These are phyloP conservation scores for Indicator maculatus DNA, from an alignment of 2,113 vertebrate species.

Conservation along the genomic window DNA sequence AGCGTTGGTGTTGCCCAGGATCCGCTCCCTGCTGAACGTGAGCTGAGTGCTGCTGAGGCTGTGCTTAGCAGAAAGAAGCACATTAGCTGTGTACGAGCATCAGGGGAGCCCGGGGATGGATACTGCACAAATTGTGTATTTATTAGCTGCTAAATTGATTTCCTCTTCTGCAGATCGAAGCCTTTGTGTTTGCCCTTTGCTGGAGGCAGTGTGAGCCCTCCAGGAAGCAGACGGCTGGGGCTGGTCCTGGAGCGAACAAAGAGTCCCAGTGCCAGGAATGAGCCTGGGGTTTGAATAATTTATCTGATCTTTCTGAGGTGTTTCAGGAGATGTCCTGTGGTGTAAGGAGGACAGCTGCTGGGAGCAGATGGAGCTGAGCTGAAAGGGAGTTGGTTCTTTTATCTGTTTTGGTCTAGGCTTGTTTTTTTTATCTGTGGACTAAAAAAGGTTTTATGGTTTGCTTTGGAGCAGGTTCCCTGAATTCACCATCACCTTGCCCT, in stretches of 20 bases:
- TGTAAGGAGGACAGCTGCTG: background rate
- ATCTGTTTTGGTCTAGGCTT: background rate
- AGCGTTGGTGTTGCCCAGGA: background rate
- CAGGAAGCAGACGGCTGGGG: background rate
- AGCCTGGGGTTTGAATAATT: slow-evolving; percentile 43
- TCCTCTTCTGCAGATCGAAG: slow-evolving; percentile 26
- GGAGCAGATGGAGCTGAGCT: background rate
- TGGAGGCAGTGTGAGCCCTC: background rate
- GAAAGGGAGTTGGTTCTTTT: background rate
- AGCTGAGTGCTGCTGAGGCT: accelerated
- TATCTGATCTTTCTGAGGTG: slow-evolving; percentile 34
- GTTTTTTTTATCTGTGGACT: background rate
- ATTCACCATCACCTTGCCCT: slow-evolving; percentile 12
- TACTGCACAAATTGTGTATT: slow-evolving; percentile 27
- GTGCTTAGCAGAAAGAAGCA: background rate
- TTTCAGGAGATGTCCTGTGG: background rate
- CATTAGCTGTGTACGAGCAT: background rate
- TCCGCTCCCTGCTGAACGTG: accelerated
- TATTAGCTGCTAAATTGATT: slow-evolving; percentile 59
- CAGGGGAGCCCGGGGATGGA: background rate
- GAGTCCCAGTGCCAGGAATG: background rate
- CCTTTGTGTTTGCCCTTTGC: slow-evolving; percentile 19
- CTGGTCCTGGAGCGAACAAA: background rate
- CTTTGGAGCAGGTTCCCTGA: background rate
- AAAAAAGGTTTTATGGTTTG: background rate